Percentiles rank a stretch among this genome's conserved stretches.
phyloP scores from a whole-genome alignment of 2,888 invertebrate species.

The Caenorhabditis becei region DNA sequence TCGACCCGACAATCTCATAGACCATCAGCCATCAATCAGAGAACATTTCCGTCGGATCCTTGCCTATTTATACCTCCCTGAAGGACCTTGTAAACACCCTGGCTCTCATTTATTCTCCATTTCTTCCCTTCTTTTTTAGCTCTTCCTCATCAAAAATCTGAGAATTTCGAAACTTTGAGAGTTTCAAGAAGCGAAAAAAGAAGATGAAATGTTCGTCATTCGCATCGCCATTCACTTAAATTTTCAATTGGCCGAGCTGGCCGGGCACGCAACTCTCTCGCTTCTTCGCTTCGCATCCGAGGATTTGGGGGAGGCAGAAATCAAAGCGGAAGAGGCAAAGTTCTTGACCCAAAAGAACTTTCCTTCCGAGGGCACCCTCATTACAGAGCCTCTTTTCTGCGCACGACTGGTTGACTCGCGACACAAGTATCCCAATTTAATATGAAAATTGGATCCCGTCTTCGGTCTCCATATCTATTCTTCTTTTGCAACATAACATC shows the following conservation, averaged over 20 bases:
- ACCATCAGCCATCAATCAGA: neutral
- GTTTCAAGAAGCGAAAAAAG: slow-evolving; percentile 13
- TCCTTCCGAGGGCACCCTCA: slow-evolving; percentile 24
- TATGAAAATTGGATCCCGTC: slow-evolving; percentile 6
- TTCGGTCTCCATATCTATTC: slow-evolving; percentile 2
- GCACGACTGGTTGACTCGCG: slow-evolving; percentile 16
- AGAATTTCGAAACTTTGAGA: too few species aligned
- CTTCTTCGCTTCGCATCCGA: slow-evolving; percentile 16
- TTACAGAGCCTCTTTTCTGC: slow-evolving; percentile 3
- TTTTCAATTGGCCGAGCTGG: slow-evolving; percentile 35
- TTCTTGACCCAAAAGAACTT: slow-evolving; percentile 38
- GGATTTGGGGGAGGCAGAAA: slow-evolving; percentile 8
- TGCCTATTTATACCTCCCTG: neutral
- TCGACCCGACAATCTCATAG: neutral
- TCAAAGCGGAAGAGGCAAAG: slow-evolving; percentile 16
- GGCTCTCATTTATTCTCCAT: neutral
- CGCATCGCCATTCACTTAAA: slow-evolving; percentile 42
- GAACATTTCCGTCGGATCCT: neutral
- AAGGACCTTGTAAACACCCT: neutral
- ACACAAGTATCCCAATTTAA: slow-evolving; percentile 28
- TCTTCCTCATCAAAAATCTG: neutral
- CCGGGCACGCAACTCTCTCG: slow-evolving; percentile 31
- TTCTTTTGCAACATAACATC: slow-evolving; percentile 24
- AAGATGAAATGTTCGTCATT: slow-evolving; percentile 45
- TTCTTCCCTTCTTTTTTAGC: neutral